Percentiles rank a stretch among this genome's conserved stretches.
phyloP scores from a whole-genome alignment of 2,797 vertebrate species.

The Trachops cirrhosus region DNA sequence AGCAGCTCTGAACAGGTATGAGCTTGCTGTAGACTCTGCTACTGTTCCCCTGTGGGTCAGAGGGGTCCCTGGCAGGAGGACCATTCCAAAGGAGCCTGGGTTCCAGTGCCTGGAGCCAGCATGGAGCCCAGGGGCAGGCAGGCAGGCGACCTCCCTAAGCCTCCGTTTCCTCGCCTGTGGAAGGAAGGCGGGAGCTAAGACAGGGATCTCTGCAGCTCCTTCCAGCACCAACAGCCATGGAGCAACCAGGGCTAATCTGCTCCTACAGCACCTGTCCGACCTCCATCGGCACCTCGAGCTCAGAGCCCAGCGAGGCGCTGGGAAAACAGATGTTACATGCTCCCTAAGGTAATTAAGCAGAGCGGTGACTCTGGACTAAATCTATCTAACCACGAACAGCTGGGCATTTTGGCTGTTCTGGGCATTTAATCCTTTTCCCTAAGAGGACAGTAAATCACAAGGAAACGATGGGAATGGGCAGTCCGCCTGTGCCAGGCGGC shows the following conservation, averaged over 20 bases:
- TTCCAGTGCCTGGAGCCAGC: background rate
- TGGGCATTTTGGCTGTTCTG: background rate
- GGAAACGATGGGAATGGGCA: background rate
- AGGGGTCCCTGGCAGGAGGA: background rate
- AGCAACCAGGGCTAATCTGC: background rate
- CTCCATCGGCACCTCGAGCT: accelerated
- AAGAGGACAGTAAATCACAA: background rate
- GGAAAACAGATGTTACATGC: background rate
- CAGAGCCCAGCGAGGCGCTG: background rate
- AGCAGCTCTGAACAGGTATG: background rate
- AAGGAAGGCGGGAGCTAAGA: too few relatives aligned
- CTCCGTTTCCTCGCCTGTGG: background rate
- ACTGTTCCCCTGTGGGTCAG: background rate
- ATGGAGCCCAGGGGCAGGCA: background rate
- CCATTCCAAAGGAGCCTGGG: background rate
- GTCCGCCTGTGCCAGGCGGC: background rate
- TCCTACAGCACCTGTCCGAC: accelerated
- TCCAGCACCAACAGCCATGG: background rate
- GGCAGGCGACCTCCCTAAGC: background rate
- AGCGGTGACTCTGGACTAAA: background rate
- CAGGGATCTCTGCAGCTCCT: background rate
- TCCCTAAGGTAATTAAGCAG: slow-evolving; percentile 10
- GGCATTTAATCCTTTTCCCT: background rate
- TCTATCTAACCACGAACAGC: slow-evolving; percentile 13
- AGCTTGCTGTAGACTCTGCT: background rate